Base-by-base conservation (phyloP, 92 coral and sea anemone genomes). In the Epizoanthus rinbou region DNA sequence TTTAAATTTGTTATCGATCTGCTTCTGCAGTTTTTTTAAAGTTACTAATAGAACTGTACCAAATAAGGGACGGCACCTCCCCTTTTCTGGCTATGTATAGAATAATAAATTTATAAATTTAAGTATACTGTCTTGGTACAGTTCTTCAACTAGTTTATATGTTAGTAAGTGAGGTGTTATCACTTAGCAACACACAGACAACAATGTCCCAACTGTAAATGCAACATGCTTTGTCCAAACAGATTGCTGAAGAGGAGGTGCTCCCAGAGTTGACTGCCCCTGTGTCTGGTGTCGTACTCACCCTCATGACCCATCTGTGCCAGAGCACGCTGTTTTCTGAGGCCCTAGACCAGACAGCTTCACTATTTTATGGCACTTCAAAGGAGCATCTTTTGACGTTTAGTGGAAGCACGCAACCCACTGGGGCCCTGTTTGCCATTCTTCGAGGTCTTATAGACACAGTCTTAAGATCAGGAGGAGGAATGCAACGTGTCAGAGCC, bases 401-500 rank as follows among this genome's bases (percentile, higher is more conserved):
- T 50, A 81, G 88, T 16, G 88, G 91, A 5, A 53, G 86, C 63
- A 87, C 87, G 45, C 93, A 91, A 73, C 93, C 99, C 8, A 81
- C 97, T 31, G 98, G 93, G 54, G 92, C 98, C 14, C 84, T 95
- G 18, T 88, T 94, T 85, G 95, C 97, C 64, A 94, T 94, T 18
- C 84, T 94, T 53, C 86, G 91, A 88, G 95, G 99, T 11, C 76
- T 97, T 43, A 86, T 97, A 64, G 97, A 97, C 84, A 90, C 97
- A 41, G 93, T 97, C 87, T 84, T 97, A 21, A 87, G 92, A 45
- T 91, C 93, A 23, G 98, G 99, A 66, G 99, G 99, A 56, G 95
- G 95, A 15, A 90, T 87, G 75, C 99, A 94, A 69, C 84, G 99
- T 64, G 99, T 97, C 22, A 89, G 99, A 74, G 94, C 98, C 62